These are phyloP conservation scores for Epizoanthus illoricatus DNA, from an alignment of 92 coral and sea anemone species.

Conservation along the genomic window DNA sequence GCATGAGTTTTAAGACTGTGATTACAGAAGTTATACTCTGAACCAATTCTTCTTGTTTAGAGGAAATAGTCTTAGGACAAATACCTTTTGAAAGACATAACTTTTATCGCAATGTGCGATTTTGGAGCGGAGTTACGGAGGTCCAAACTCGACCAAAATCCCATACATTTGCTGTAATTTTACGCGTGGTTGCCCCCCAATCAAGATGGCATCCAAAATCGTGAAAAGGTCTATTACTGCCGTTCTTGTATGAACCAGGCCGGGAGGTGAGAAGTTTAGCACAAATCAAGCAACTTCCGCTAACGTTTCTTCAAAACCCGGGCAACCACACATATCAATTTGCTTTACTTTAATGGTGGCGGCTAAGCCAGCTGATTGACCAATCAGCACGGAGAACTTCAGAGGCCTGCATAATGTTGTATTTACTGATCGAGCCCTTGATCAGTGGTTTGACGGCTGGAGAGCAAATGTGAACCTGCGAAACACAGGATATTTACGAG, in stretches of 20 bases:
- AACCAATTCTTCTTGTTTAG: no score
- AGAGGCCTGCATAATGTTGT: not conserved
- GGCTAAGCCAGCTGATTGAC: not conserved
- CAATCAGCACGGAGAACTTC: not conserved
- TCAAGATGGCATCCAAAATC: no score
- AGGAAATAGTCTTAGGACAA: no score
- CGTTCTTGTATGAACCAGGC: not conserved
- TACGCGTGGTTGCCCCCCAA: no score
- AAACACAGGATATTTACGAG: not conserved
- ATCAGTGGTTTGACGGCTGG: not conserved
- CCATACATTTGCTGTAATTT: no score
- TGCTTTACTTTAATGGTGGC: not conserved
- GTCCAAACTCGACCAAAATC: no score
- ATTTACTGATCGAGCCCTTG: constrained; percentile 7
- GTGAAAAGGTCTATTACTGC: no score
- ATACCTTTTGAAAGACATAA: no score
- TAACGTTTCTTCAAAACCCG: constrained; percentile 11
- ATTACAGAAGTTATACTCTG: no score
- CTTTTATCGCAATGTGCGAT: no score
- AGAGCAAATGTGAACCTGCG: not conserved
- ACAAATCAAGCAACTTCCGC: not conserved
- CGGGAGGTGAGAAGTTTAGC: not conserved
- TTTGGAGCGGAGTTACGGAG: no score
- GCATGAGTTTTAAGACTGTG: no score
- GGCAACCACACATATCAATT: constrained; percentile 1